Evolutionary conservation across 2,888 invertebrate genomes (phyloP).

Genomic region (Ligdia adustata): DNA sequence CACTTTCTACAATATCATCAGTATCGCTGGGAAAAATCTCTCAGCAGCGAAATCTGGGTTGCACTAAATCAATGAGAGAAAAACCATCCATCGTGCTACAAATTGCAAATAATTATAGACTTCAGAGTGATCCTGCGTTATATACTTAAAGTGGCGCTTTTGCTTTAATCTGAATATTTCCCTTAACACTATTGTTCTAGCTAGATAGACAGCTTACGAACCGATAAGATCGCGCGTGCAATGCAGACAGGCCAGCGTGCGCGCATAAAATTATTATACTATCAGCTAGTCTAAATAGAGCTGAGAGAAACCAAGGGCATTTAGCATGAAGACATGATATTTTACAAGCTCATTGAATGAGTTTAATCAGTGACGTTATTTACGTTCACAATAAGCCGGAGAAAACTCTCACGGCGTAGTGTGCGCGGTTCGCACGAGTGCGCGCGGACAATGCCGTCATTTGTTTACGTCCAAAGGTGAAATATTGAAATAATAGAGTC

Average conservation of each 20-base stretch:
- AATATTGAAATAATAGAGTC: slow-evolving; percentile 29
- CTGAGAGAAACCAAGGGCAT: slow-evolving; percentile 16
- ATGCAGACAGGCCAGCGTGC: slow-evolving; percentile 1
- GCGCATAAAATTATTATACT: slow-evolving; percentile 15
- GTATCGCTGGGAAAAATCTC: slow-evolving; percentile 40
- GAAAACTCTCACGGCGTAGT: slow-evolving; percentile 17
- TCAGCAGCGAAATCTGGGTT: slow-evolving; percentile 52
- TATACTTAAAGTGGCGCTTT: too few relatives aligned
- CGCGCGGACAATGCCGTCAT: slow-evolving; percentile 28
- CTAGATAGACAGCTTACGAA: not conserved
- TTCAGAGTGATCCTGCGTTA: too few relatives aligned
- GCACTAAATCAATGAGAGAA: slow-evolving; percentile 47
- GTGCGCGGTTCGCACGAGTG: slow-evolving; percentile 20
- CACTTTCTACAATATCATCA: slow-evolving; percentile 52
- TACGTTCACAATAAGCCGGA: slow-evolving; percentile 14
- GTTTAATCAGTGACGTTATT: slow-evolving; percentile 15
- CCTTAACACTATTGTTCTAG: slow-evolving; percentile 24
- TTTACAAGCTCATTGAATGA: slow-evolving; percentile 17
- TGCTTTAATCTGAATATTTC: too few relatives aligned
- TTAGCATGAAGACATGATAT: slow-evolving; percentile 6
- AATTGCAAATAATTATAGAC: slow-evolving; percentile 24
- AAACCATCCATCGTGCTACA: slow-evolving; percentile 28
- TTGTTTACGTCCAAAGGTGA: slow-evolving; percentile 27
- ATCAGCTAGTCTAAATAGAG: slow-evolving; percentile 9
- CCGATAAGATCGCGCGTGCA: slow-evolving; percentile 22